Evolutionary conservation across 2,797 vertebrate genomes (phyloP), one percentile per base, ranked within the genome.

Genomic region (Oophaga sylvatica): DNA sequence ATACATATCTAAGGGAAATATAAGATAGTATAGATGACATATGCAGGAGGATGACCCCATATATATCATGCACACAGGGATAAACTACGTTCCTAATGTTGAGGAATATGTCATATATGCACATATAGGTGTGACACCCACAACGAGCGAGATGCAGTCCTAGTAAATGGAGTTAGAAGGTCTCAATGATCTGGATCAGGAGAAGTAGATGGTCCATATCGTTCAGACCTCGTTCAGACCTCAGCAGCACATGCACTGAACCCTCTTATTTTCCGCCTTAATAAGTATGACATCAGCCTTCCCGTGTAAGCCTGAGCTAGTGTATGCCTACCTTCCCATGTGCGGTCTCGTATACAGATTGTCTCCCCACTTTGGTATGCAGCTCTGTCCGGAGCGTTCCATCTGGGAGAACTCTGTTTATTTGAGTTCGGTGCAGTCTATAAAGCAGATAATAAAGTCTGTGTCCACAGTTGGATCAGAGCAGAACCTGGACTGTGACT

Each of bases 381-480:
- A 31, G 22, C 65, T 31, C n/a, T 70, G 48, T 77, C 29, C 71
- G 19, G 59, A 48, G 73, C n/a, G 41, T 84, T 53, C 77, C 53
- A 53, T 73, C 85, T 78, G 60, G 73, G 73, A 85, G 73, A 77
- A 77, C 83, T 85, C 17, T 26, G 26, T 56, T 62, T 53, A 53
- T 53, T n/a, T 59, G 29, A 75, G 75, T 57, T 87, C 12, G 81
- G 81, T 75, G 75, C 68, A 71, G 59, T 73, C 79, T 87, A 62
- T 87, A 81, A 87, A 87, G 71, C 35, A 73, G 56, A 81, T 81
- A 87, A 81, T 73, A 81, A 81, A 65, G 78, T 87, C 79, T 75
- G 67, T 80, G 31, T 70, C 70, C 31, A 63, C 41, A 29, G 73
- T 65, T 26, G 16, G 59, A 86, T 60, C 78, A 73, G 68, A 75